Conservation (phyloP, 2,797 vertebrate species). For the Epinephelus malabaricus region DNA sequence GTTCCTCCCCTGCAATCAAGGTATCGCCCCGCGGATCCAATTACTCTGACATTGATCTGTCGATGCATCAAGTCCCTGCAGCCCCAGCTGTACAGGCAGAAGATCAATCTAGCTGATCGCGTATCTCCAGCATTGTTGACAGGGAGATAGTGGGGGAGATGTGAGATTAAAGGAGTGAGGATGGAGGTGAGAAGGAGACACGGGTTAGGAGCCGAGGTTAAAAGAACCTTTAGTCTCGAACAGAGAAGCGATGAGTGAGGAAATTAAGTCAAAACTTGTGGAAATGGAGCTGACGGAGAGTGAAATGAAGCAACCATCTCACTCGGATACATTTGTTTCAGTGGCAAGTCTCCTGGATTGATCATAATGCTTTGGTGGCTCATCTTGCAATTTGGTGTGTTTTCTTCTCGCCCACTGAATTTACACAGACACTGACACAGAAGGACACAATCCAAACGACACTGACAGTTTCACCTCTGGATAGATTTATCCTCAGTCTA, state of each 20-base stretch:
- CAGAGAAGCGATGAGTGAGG: conserved; percentile 30
- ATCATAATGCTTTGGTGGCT: conserved; percentile 1
- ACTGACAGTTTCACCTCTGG: conserved; percentile 17
- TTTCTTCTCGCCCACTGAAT: conserved; percentile 6
- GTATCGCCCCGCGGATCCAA: conserved; percentile 61
- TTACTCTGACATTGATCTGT: conserved; percentile 77
- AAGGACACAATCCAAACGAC: conserved; percentile 7
- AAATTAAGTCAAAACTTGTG: conserved; percentile 50
- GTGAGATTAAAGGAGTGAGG: conserved; percentile 61
- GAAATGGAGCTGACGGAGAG: conserved; percentile 39
- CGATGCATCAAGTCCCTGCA: conserved; percentile 50
- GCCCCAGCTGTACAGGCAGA: conserved; percentile 61
- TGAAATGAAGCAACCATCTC: conserved; percentile 22
- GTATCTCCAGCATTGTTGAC: conserved; percentile 63
- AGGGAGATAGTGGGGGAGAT: conserved; percentile 52
- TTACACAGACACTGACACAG: conserved; percentile 26
- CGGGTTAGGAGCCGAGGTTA: conserved; percentile 19
- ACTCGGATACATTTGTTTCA: conserved; percentile 28
- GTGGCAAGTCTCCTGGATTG: conserved; percentile 7
- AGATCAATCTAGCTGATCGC: conserved; percentile 78
- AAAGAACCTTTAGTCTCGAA: conserved; percentile 42
- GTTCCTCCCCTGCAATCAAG: conserved; percentile 63
- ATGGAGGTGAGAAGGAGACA: conserved; percentile 32
- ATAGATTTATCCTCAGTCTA: conserved; percentile 22
- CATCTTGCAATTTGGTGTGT: not conserved